These are phyloP conservation scores for Pterophyllum scalare DNA, from an alignment of 2,113 vertebrate genomes.

Conservation along the genomic window DNA sequence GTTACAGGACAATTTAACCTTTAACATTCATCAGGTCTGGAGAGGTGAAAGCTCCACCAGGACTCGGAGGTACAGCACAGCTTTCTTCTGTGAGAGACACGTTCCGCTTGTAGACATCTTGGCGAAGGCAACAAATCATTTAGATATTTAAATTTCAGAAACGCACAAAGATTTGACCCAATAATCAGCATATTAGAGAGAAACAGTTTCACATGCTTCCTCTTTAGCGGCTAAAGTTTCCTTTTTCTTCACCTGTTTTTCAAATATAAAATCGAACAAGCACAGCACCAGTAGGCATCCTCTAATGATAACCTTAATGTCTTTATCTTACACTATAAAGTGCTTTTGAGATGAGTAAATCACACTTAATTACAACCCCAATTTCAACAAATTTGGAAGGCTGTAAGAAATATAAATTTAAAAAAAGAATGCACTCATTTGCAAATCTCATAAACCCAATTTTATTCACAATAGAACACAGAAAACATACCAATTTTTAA, in stretches of 20 bases:
- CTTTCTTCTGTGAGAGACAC: neutral
- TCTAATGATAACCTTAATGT: too few relatives aligned
- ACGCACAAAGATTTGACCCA: too few relatives aligned
- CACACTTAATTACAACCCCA: neutral
- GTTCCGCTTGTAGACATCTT: neutral
- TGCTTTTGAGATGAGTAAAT: neutral
- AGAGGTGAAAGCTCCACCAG: neutral
- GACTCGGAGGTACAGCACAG: neutral
- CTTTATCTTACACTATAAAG: neutral
- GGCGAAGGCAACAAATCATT: too few relatives aligned
- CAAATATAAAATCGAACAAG: too few relatives aligned
- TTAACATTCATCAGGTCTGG: neutral
- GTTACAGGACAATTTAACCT: too few relatives aligned
- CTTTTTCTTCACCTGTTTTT: too few relatives aligned
- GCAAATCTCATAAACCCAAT: accelerated
- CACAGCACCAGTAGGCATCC: neutral
- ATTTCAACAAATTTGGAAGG: accelerated
- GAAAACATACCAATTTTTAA: neutral
- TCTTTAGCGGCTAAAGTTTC: too few relatives aligned
- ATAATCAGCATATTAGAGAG: too few relatives aligned
- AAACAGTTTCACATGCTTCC: too few relatives aligned
- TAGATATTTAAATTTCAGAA: too few relatives aligned
- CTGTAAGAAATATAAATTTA: too few relatives aligned
- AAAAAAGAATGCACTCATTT: neutral
- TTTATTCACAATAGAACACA: neutral